A percentile compares a stretch with the other conserved stretches of the same genome.
Evolutionary conservation across 2,888 invertebrate genomes (phyloP).

Genomic region (Pimpla rufipes): DNA sequence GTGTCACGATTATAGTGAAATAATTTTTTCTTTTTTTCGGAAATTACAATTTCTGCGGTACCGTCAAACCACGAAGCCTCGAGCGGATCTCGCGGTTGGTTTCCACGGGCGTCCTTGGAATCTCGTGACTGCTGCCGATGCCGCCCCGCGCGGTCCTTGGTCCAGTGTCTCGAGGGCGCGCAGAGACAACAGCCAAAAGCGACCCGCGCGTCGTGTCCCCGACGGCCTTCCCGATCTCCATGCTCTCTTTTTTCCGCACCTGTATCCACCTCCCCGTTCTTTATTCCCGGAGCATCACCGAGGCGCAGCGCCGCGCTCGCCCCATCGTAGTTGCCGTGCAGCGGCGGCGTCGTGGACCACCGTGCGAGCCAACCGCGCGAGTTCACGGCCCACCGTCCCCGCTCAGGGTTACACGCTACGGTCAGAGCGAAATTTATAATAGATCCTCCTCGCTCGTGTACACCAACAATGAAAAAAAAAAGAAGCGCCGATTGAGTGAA

Average conservation of each 20-base stretch:
- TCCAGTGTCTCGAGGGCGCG: constrained; percentile 56
- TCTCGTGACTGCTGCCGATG: background rate
- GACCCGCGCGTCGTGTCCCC: constrained; percentile 45
- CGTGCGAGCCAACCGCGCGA: constrained; percentile 18
- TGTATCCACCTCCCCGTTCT: constrained; percentile 35
- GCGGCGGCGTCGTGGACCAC: constrained; percentile 25
- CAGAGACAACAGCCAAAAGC: constrained; percentile 30
- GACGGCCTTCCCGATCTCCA: constrained; percentile 31
- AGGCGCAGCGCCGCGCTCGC: constrained; percentile 2
- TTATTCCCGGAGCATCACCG: constrained; percentile 28
- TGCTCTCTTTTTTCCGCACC: constrained; percentile 42
- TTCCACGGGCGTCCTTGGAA: constrained; percentile 46
- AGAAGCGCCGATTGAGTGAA: background rate
- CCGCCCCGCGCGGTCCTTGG: constrained; percentile 39
- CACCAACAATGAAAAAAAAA: background rate
- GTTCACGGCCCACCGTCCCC: constrained; percentile 32
- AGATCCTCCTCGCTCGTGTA: background rate
- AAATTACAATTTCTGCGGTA: constrained; percentile 3
- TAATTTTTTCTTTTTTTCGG: too few relatives aligned
- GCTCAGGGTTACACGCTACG: constrained; percentile 22
- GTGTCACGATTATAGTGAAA: too few relatives aligned
- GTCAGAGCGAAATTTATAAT: constrained; percentile 14
- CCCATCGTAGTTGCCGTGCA: background rate
- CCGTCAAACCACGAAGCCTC: constrained; percentile 12
- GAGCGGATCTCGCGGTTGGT: constrained; percentile 30